These are phyloP conservation scores for Xiphophorus maculatus DNA, from an alignment of 2,113 vertebrate genomes.

Conservation along the genomic window DNA sequence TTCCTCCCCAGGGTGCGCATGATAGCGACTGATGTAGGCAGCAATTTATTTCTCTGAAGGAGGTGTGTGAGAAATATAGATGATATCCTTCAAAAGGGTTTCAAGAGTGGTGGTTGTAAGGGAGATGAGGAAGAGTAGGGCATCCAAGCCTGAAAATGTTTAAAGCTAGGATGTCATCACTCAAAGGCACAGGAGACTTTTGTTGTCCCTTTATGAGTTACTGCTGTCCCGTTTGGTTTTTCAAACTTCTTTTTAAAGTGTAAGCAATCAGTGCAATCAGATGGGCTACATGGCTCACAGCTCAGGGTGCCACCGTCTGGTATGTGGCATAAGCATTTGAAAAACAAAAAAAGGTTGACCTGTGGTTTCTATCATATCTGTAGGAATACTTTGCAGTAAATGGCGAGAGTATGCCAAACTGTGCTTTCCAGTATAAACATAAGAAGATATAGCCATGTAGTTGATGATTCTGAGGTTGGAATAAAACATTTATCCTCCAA, in stretches of 20 bases:
- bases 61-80: slow-evolving; percentile 61
- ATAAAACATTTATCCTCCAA: no score
- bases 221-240: neutral
- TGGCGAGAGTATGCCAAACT: no score
- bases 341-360: no score
- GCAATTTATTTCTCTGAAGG: slow-evolving; percentile 65
- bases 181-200: slow-evolving; percentile 30
- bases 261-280: neutral
- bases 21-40: slow-evolving; percentile 56
- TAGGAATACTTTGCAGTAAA: no score
- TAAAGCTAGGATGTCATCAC: slow-evolving; percentile 38
- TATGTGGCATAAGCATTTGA: no score
- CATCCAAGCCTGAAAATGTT: slow-evolving; percentile 12
- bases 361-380: no score
- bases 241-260: neutral
- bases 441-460: no score
- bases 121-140: slow-evolving; percentile 20
- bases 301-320: no score
- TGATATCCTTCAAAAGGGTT: slow-evolving; percentile 55
- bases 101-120: slow-evolving; percentile 37
- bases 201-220: slow-evolving; percentile 23
- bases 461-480: no score
- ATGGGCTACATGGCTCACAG: no score
- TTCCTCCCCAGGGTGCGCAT: slow-evolving; percentile 58
- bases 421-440: no score